Evolutionary conservation across 2,888 invertebrate species (phyloP).

Genomic region (Calliscelio sp.): DNA sequence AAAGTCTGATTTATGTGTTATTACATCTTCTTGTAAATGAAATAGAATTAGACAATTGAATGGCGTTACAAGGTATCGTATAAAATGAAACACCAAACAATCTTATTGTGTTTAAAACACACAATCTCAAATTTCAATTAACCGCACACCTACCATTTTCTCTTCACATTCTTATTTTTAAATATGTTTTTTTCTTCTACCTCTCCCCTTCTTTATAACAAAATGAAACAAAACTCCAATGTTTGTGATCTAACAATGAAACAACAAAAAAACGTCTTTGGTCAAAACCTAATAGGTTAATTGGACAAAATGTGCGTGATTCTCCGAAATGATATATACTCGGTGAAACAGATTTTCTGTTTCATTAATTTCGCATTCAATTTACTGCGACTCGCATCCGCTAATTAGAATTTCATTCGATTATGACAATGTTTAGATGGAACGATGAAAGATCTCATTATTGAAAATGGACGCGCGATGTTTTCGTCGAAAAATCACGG

Average conservation of each 20-base stretch:
- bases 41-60: no score
- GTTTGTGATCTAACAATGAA: conserved; percentile 45
- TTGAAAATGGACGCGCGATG: conserved; percentile 40
- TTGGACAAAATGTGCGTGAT: conserved; percentile 47
- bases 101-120: no score
- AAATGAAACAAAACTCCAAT: conserved; percentile 43
- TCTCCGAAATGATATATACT: conserved; percentile 49
- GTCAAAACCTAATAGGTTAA: conserved; percentile 64
- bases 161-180: conserved; percentile 37
- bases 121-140: conserved; percentile 37
- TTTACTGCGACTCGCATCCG: conserved; percentile 30
- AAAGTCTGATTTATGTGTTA: no score
- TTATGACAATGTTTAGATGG: conserved; percentile 52
- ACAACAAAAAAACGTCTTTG: conserved; percentile 48
- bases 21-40: no score
- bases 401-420: conserved; percentile 66
- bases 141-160: conserved; percentile 33
- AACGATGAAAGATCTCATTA: conserved; percentile 51
- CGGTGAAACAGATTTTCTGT: conserved; percentile 59
- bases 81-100: no score
- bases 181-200: conserved; percentile 3
- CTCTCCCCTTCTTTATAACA: not conserved
- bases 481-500: conserved; percentile 40
- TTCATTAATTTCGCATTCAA: conserved; percentile 61
- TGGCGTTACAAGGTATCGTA: no score